phyloP scores from a whole-genome alignment of 2,888 invertebrate species.

The Serrognathus titanus region DNA sequence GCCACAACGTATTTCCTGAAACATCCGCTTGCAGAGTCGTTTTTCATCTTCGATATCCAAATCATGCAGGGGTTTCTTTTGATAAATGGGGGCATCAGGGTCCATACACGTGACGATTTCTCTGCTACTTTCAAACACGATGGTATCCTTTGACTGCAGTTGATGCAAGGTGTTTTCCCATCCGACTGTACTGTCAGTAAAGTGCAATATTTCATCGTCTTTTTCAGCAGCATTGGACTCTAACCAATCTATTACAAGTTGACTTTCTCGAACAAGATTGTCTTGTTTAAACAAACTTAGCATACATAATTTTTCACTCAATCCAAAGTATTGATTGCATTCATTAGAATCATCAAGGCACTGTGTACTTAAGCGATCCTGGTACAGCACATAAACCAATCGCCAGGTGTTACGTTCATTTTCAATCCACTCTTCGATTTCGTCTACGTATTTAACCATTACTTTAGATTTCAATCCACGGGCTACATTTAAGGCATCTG shows the following conservation, averaged over 20 bases:
- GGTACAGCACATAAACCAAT: slow-evolving; percentile 74
- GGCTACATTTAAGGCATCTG: slow-evolving; percentile 43
- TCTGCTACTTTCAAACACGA: slow-evolving; percentile 57
- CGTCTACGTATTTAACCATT: slow-evolving; percentile 28
- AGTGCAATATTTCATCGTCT: slow-evolving; percentile 60
- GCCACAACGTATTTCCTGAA: slow-evolving; percentile 79
- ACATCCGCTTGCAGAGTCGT: slow-evolving; percentile 60
- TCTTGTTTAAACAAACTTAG: slow-evolving; percentile 58
- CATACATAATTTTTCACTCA: slow-evolving; percentile 61
- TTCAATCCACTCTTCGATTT: slow-evolving; percentile 58
- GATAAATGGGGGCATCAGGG: slow-evolving; percentile 84
- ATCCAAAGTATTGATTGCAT: slow-evolving; percentile 38
- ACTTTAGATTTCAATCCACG: slow-evolving; percentile 43
- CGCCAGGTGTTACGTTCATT: slow-evolving; percentile 89
- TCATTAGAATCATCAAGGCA: slow-evolving; percentile 38
- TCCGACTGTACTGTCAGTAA: slow-evolving; percentile 76
- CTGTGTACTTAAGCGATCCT: slow-evolving; percentile 63
- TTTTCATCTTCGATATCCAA: slow-evolving; percentile 81
- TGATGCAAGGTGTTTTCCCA: slow-evolving; percentile 92
- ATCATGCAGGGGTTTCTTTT: slow-evolving; percentile 76
- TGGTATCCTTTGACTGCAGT: slow-evolving; percentile 54
- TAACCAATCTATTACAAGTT: slow-evolving; percentile 89
- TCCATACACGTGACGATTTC: slow-evolving; percentile 70
- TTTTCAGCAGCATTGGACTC: slow-evolving; percentile 72
- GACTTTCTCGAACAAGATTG: slow-evolving; percentile 61